A percentile compares a stretch with the other conserved stretches of the same genome.
These are phyloP conservation scores for Aplochiton taeniatus DNA, from an alignment of 2,797 vertebrate genomes.

Conservation along the genomic window DNA sequence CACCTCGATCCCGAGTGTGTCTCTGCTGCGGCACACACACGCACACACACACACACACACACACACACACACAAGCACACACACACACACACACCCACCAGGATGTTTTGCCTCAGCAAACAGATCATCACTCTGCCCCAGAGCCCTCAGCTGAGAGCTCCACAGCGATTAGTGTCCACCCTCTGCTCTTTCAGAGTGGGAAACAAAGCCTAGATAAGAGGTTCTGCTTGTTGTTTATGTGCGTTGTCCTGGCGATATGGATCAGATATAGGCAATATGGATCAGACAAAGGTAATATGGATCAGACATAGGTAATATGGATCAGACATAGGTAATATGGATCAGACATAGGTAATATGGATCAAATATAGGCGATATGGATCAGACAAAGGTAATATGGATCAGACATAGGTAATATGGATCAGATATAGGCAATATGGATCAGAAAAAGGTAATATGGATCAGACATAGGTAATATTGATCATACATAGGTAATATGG, in stretches of 20 bases:
- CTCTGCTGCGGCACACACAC: slow-evolving; percentile 14
- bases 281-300: too few relatives aligned
- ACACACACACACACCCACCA: slow-evolving; percentile 8
- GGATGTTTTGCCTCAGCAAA: slow-evolving; percentile 54
- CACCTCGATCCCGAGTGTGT: slow-evolving; percentile 65
- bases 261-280: background rate
- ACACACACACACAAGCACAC: slow-evolving; percentile 18
- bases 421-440: too few relatives aligned
- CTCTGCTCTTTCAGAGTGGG: background rate
- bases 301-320: too few relatives aligned
- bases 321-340: too few relatives aligned
- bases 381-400: too few relatives aligned
- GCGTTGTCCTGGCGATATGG: slow-evolving; percentile 10
- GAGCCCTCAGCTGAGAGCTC: slow-evolving; percentile 20
- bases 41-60: slow-evolving; percentile 11
- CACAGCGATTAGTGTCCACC: slow-evolving; percentile 9
- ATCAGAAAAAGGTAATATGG: too few relatives aligned
- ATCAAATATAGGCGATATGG: too few relatives aligned
- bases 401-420: too few relatives aligned
- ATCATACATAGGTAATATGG: too few relatives aligned
- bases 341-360: too few relatives aligned
- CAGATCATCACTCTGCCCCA: slow-evolving; percentile 32
- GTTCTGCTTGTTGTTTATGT: slow-evolving; percentile 13
- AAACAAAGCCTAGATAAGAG: background rate
- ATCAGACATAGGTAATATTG: too few relatives aligned